Percentiles rank a stretch among this genome's conserved stretches.
Evolutionary conservation across 2,888 invertebrate genomes (phyloP).

Genomic region (Caenorhabditis doughertyi): DNA sequence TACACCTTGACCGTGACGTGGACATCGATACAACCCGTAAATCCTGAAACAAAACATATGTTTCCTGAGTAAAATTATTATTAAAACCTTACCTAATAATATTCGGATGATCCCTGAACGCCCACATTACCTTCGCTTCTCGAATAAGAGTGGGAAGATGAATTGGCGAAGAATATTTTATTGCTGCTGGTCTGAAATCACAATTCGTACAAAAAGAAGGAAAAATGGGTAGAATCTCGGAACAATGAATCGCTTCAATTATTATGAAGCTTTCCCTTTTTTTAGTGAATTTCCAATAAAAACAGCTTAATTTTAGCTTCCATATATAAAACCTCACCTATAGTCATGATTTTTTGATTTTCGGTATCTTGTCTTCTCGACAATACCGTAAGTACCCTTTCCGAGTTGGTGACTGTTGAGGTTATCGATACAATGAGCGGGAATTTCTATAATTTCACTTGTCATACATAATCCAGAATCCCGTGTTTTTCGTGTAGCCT

Average conservation of each 20-base stretch:
- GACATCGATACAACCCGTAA: conserved; percentile 60
- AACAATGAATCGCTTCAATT: no score
- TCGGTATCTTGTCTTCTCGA: conserved; percentile 61
- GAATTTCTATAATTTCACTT: conserved; percentile 46
- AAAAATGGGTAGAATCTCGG: no score
- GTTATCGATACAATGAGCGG: conserved; percentile 46
- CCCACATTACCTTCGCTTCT: conserved; percentile 67
- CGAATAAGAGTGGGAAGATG: conserved; percentile 45
- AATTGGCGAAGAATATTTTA: conserved; percentile 50
- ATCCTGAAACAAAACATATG: conserved; percentile 45
- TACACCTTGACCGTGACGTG: conserved; percentile 84
- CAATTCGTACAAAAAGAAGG: no score
- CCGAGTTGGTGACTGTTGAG: conserved; percentile 61
- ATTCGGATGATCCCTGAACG: conserved; percentile 44
- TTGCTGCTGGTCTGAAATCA: conserved; percentile 46
- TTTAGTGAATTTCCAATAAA: background rate
- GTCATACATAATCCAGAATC: conserved; percentile 51
- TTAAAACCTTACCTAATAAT: conserved; percentile 42
- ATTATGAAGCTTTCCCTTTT: no score
- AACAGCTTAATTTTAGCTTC: background rate
- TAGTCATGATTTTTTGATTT: conserved; percentile 44
- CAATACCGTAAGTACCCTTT: conserved; percentile 66
- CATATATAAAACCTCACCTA: conserved; percentile 5
- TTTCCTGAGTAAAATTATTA: background rate
- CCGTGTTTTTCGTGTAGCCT: conserved; percentile 37